A percentile compares a stretch with the other conserved stretches of the same genome.
Conservation (phyloP, 2,797 vertebrate genomes). For the Trachurus trachurus region DNA sequence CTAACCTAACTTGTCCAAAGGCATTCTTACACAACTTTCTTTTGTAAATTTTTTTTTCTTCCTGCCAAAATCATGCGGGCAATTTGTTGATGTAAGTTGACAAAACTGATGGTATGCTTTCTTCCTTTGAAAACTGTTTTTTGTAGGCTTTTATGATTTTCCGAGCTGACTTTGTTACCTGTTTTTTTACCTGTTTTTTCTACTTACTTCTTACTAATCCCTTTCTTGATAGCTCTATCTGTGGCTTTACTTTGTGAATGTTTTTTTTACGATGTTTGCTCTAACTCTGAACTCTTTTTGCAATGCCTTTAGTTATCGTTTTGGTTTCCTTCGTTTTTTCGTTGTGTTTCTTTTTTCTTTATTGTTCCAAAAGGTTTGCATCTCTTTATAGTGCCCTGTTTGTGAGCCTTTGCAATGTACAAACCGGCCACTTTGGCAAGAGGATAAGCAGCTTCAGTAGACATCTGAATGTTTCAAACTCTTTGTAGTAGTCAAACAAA, state of each 20-base stretch:
- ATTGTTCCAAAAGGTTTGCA: constrained; percentile 83
- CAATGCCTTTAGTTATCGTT: constrained; percentile 80
- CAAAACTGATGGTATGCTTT: constrained; percentile 95
- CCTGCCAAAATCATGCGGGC: constrained; percentile 99
- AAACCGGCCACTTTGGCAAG: constrained; percentile 82
- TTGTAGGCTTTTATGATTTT: constrained; percentile 86
- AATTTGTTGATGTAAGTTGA: constrained; percentile 99
- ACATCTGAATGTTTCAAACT: constrained; percentile 83
- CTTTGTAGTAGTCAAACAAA: constrained; percentile 37
- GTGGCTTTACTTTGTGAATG: constrained; percentile 89
- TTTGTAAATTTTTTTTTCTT: constrained; percentile 99
- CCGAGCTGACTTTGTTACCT: constrained; percentile 73
- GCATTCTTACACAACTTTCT: constrained; percentile 99
- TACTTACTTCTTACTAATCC: constrained; percentile 84
- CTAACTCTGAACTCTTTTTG: constrained; percentile 84
- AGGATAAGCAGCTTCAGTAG: constrained; percentile 82
- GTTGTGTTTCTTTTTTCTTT: constrained; percentile 69
- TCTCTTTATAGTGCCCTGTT: constrained; percentile 86
- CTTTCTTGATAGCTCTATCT: constrained; percentile 88
- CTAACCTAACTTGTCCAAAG: constrained; percentile 95
- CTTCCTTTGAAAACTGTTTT: constrained; percentile 86
- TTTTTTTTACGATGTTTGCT: constrained; percentile 85
- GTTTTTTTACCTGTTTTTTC: constrained; percentile 73
- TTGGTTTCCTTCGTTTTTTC: constrained; percentile 64
- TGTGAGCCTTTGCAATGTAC: constrained; percentile 85